These are phyloP conservation scores for Mus spicilegus DNA, from an alignment of 2,113 vertebrate genomes.

Conservation along the genomic window DNA sequence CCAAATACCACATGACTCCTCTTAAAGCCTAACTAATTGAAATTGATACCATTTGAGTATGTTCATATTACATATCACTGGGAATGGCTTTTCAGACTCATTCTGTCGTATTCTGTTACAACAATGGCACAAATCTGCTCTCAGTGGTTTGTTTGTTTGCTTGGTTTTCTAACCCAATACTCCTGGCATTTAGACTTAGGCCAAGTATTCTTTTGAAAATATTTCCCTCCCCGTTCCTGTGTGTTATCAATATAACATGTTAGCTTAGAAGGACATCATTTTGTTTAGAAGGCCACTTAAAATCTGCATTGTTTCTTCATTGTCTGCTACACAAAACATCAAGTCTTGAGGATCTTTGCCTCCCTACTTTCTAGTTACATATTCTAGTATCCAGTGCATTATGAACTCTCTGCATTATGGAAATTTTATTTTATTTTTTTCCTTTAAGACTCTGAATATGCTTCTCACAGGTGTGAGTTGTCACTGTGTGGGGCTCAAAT, in stretches of 20 bases:
- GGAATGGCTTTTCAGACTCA: slow-evolving; percentile 54
- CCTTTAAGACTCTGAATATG: neutral
- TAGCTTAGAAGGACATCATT: neutral
- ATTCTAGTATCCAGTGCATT: neutral
- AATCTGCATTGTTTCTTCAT: neutral
- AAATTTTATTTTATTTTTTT: neutral
- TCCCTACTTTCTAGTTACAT: neutral
- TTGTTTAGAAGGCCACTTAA: neutral
- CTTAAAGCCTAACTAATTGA: slow-evolving; percentile 87
- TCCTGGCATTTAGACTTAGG: neutral
- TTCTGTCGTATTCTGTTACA: slow-evolving; percentile 54
- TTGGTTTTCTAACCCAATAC: neutral
- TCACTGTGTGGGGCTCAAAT: neutral
- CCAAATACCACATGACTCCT: slow-evolving; percentile 84
- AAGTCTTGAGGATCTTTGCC: neutral
- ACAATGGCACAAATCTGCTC: slow-evolving; percentile 2
- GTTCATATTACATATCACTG: slow-evolving; percentile 75
- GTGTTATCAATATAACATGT: neutral
- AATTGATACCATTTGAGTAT: slow-evolving; percentile 81
- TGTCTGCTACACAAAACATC: neutral
- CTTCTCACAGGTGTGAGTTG: neutral
- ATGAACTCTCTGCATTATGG: neutral
- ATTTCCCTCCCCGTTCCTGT: accelerated
- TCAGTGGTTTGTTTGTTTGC: neutral
- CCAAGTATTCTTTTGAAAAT: neutral